These are phyloP conservation scores for Troides oblongomaculatus DNA, from an alignment of 2,888 invertebrate genomes.

Conservation along the genomic window DNA sequence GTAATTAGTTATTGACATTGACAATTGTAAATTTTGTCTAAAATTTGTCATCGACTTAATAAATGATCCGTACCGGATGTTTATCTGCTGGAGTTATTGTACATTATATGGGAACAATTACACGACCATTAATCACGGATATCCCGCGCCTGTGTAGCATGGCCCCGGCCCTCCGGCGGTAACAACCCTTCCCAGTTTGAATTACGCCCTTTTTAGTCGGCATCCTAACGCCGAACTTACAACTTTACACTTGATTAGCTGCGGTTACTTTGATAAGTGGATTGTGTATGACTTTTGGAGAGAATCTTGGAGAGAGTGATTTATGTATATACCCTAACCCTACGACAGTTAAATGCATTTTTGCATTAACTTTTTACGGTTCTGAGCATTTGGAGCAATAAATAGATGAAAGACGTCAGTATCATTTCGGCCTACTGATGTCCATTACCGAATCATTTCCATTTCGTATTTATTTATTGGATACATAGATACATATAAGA, in stretches of 20 bases:
- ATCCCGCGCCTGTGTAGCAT: conserved; percentile 66
- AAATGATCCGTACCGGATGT: conserved; percentile 38
- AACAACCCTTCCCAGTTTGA: conserved; percentile 59
- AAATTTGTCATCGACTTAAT: conserved; percentile 35
- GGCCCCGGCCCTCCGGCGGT: conserved; percentile 58
- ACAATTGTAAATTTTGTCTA: conserved; percentile 17
- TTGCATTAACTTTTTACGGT: not conserved
- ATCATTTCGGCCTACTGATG: too few species aligned
- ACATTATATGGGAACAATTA: conserved; percentile 76
- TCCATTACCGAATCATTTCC: too few species aligned
- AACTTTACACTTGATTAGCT: conserved; percentile 71
- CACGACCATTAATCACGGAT: conserved; percentile 69
- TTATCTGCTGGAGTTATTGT: conserved; percentile 63
- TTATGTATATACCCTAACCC: conserved; percentile 8
- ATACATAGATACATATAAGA: too few species aligned
- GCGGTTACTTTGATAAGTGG: conserved; percentile 52
- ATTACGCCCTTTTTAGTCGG: conserved; percentile 57
- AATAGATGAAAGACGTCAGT: too few species aligned
- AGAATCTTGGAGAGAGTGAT: conserved; percentile 36
- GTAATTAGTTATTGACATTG: not conserved
- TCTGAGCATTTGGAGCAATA: too few species aligned
- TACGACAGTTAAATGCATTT: not conserved
- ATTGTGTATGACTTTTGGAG: conserved; percentile 44
- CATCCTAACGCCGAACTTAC: conserved; percentile 47
- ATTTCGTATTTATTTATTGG: too few species aligned